phyloP scores from a whole-genome alignment of 2,888 invertebrate species.

The Scaptomyza cyrtandrae region DNA sequence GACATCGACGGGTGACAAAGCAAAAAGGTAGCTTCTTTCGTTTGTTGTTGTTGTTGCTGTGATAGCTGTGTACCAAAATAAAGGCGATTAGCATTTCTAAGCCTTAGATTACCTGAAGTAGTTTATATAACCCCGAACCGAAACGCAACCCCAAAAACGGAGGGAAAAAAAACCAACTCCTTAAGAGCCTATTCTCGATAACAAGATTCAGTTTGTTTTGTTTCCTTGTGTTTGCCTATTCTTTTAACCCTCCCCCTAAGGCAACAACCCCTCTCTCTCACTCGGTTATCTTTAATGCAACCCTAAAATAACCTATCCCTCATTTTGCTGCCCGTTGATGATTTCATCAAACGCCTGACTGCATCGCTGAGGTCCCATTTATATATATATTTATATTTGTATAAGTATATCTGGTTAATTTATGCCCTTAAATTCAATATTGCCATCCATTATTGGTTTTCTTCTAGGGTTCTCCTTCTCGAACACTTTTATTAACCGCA shows the following conservation, averaged over 20 bases:
- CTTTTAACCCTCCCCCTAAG: background rate
- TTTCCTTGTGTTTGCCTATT: conserved; percentile 45
- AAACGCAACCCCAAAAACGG: conserved; percentile 10
- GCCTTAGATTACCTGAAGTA: conserved; percentile 81
- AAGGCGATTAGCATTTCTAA: conserved; percentile 80
- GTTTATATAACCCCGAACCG: conserved; percentile 66
- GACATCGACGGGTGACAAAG: conserved; percentile 70
- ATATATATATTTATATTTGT: conserved; percentile 15
- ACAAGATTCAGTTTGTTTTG: conserved; percentile 64
- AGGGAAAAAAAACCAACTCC: background rate
- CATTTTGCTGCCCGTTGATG: conserved; percentile 23
- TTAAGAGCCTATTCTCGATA: conserved; percentile 51
- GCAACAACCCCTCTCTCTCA: conserved; percentile 6
- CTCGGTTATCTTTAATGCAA: conserved; percentile 27
- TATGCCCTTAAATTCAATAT: conserved; percentile 57
- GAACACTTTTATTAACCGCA: conserved; percentile 61
- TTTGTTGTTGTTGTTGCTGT: conserved; percentile 20
- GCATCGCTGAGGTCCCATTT: conserved; percentile 48
- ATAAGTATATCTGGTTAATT: conserved; percentile 58
- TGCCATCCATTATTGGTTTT: conserved; percentile 46
- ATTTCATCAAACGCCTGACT: conserved; percentile 69
- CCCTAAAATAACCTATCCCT: conserved; percentile 17
- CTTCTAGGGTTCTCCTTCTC: background rate
- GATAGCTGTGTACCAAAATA: conserved; percentile 57
- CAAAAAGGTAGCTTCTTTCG: conserved; percentile 65